Evolutionary conservation across 2,888 invertebrate genomes (phyloP), one percentile per base, ranked within the genome.

Genomic region (Melanostoma mellinum): DNA sequence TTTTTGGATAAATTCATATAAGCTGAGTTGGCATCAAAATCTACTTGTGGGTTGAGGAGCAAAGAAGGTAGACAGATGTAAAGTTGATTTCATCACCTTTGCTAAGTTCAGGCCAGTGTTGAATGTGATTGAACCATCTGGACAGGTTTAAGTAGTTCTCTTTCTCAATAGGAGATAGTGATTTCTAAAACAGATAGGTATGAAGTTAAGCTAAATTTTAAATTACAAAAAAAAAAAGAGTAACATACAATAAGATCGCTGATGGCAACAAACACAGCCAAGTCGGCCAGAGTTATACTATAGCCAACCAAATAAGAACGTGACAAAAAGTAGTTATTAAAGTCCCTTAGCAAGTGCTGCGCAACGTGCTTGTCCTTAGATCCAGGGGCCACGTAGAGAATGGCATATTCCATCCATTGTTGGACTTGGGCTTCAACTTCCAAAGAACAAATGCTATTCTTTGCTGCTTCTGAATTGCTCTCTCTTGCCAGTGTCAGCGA

Each of bases 81-180:
- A 91, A 91, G 78, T 91, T 91, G 0, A 91, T 85, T 42, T 88
- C 84, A n/a, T 86, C 87, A 6, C 87, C 89, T 74, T 91, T 90
- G 40, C 94, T 92, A n/a, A 95, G 91, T 88, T 92, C 92, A 0
- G 93, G 92, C 76, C 95, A 93, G 77, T 95, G 94, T 88, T 96
- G 96, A 75, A 96, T 90, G 88, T 96, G 95, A 89, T 94, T 95
- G 86, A 94, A 95, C 96, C 96, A 96, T 86, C 96, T 92, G 50
- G 95, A 95, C 0, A 96, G 89, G 88, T 96, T 93, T 33, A 95
- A 88, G 79, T 94, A 92, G 65, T 93, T 93, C 87, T 95, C 96
- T 87, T 94, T 94, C 65, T 95, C 95, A 76, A 93, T 90, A 33
- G 93, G 91, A 6, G 93, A 92, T 9, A 96, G 91, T 20, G 93